These are phyloP conservation scores for Adrianichthys oophorus DNA, from an alignment of 2,797 vertebrate genomes.

Conservation along the genomic window DNA sequence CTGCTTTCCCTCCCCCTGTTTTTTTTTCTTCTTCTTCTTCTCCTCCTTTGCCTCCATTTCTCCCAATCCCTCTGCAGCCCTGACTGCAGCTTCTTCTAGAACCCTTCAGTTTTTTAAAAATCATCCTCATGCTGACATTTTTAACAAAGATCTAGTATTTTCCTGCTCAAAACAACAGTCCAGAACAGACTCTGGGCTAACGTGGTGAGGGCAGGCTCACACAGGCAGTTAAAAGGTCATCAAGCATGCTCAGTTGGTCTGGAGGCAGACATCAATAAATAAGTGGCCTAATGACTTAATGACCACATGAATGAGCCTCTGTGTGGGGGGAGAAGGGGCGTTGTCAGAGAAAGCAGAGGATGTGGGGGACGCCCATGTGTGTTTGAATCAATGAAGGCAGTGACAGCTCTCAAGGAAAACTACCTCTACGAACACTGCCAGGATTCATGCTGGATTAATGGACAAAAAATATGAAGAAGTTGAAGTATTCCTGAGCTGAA, in stretches of 20 bases:
- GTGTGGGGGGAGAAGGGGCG: slow-evolving; percentile 46
- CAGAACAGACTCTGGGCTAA: slow-evolving; percentile 38
- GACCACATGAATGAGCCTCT: slow-evolving; percentile 64
- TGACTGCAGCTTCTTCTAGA: slow-evolving; percentile 43
- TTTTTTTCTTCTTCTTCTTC: slow-evolving; percentile 12
- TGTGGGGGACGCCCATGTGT: slow-evolving; percentile 19
- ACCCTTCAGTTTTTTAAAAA: slow-evolving; percentile 44
- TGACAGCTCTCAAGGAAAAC: slow-evolving; percentile 1
- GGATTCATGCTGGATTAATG: no score
- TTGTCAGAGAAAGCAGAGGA: slow-evolving; percentile 27
- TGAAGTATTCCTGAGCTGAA: neutral
- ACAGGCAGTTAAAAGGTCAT: slow-evolving; percentile 19
- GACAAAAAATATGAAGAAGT: neutral
- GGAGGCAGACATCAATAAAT: slow-evolving; percentile 72
- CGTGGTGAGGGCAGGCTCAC: slow-evolving; percentile 53
- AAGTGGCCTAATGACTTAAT: slow-evolving; percentile 72
- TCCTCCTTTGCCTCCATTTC: slow-evolving; percentile 9
- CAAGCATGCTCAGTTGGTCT: slow-evolving; percentile 51
- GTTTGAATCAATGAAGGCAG: neutral
- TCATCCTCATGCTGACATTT: slow-evolving; percentile 11
- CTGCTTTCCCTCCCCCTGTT: slow-evolving; percentile 44
- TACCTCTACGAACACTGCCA: no score
- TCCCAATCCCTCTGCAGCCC: slow-evolving; percentile 51
- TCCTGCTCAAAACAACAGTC: neutral
- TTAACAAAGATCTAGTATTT: slow-evolving; percentile 4